Evolutionary conservation across 1,140 invertebrate genomes (phyloP), one percentile per base, ranked within the genome.

Genomic region (Choristoneura fumiferana): DNA sequence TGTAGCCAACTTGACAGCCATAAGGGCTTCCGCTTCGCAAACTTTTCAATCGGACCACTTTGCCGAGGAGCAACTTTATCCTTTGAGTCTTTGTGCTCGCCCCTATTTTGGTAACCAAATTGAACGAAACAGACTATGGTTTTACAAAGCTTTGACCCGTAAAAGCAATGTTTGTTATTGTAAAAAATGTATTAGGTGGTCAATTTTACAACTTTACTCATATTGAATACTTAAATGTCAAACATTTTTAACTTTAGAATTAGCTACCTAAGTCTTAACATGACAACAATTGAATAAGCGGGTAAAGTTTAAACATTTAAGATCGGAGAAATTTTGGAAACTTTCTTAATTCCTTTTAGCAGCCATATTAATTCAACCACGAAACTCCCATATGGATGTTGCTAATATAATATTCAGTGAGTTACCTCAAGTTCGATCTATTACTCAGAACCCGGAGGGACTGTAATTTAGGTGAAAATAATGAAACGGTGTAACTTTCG

Each of bases 21-120:
- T 39, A 37, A 57, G 68, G 63, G 62, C 62, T 74, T 66, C 64
- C 61, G 56, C 62, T 40, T 58, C 43, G 54, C 54, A 62, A 78
- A 81, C 71, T 78, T 76, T 73, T 77, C 76, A 77, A 81, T 81
- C 70, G 73, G 45, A 64, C 57, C 69, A 73, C 66, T 78, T 71
- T 62, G 55, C 57, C 58, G 54, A 56, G 55, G 59, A 38, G 63
- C 57, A 76, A 72, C 58, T 78, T 74, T 69, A 71, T 72, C 67
- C 69, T 78, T 71, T 76, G 72, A 72, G 61, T 66, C 60, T 59
- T 58, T 58, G 54, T 52, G 35, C n/a, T 66, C 40, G 56, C 56
- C 64, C 63, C 61, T 67, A 53, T 81, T 76, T 81, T 69, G 69
- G 67, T 78, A 70, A 77, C 69, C 72, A 77, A 78, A 77, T 78